These are phyloP conservation scores for Ectobius pallidus DNA, from an alignment of 2,888 invertebrate genomes.

Conservation along the genomic window DNA sequence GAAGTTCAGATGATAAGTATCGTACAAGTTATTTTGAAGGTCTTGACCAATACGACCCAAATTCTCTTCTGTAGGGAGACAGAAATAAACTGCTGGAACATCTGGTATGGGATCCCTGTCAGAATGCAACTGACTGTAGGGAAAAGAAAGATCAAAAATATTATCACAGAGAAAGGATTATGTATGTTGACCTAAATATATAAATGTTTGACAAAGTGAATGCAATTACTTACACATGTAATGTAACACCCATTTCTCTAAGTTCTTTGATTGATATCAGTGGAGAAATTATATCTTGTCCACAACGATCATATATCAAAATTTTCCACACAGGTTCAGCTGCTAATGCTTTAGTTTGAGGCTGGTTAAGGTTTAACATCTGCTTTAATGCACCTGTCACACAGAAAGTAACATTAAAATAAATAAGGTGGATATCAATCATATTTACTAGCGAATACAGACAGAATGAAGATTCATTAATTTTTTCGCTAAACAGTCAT, in stretches of 20 bases:
- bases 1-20: conserved; percentile 95
- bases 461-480: no score
- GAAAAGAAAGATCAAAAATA: not conserved
- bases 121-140: conserved; percentile 79
- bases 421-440: no score
- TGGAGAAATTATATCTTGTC: conserved; percentile 98
- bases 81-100: conserved; percentile 98
- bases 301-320: conserved; percentile 92
- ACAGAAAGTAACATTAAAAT: no score
- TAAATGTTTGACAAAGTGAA: conserved; percentile 3
- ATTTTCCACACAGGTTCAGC: conserved; percentile 96
- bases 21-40: conserved; percentile 87
- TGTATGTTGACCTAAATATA: no score
- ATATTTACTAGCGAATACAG: no score
- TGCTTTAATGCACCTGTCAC: conserved; percentile 86
- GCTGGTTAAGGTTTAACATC: conserved; percentile 92
- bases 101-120: conserved; percentile 94
- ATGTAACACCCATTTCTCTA: conserved; percentile 93
- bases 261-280: conserved; percentile 94
- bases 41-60: conserved; percentile 92
- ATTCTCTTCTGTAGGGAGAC: conserved; percentile 95
- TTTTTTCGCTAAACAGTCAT: conserved; percentile 33
- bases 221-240: conserved; percentile 83
- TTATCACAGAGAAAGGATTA: no score
- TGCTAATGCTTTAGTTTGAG: conserved; percentile 73